Percentiles rank a stretch among this genome's conserved stretches.
Evolutionary conservation across 2,888 invertebrate species (phyloP).

Genomic region (Colletes collaris): DNA sequence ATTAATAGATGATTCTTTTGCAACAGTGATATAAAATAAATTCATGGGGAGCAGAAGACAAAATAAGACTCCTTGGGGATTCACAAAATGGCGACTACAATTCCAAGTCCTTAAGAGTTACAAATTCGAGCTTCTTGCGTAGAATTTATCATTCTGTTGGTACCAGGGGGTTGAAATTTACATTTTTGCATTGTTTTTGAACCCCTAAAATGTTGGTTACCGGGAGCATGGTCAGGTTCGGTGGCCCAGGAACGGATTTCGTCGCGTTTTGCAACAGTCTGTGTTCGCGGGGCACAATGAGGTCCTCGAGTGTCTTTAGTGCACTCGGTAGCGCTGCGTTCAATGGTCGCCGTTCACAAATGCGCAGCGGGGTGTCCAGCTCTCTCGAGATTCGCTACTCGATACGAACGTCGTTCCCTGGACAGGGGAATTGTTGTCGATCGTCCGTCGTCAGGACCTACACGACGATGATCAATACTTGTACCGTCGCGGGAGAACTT

Average conservation of each 20-base stretch:
- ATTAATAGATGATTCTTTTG: too few relatives aligned
- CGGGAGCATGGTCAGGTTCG: not conserved
- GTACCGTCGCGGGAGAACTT: slow-evolving; percentile 62
- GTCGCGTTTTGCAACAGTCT: slow-evolving; percentile 68
- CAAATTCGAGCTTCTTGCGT: too few relatives aligned
- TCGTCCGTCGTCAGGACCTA: not conserved
- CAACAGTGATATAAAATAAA: too few relatives aligned
- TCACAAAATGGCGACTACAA: too few relatives aligned
- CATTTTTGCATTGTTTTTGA: not conserved
- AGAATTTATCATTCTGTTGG: too few relatives aligned
- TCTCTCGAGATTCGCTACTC: slow-evolving; percentile 80
- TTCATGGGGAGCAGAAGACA: too few relatives aligned
- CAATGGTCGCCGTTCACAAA: slow-evolving; percentile 79
- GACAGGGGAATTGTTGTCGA: slow-evolving; percentile 73
- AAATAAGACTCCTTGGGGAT: too few relatives aligned
- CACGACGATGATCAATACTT: slow-evolving; percentile 68
- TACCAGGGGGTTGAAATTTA: too few relatives aligned
- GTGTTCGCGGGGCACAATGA: slow-evolving; percentile 71
- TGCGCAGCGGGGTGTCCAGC: slow-evolving; percentile 80
- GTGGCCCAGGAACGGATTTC: slow-evolving; percentile 59
- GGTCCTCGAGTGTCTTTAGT: slow-evolving; percentile 78
- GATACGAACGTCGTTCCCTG: slow-evolving; percentile 74
- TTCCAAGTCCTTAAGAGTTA: too few relatives aligned
- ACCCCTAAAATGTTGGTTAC: not conserved
- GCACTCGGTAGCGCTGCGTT: slow-evolving; percentile 75